These are phyloP conservation scores for Sarcophaga bullata DNA, from an alignment of 1,140 invertebrate species.

Conservation along the genomic window DNA sequence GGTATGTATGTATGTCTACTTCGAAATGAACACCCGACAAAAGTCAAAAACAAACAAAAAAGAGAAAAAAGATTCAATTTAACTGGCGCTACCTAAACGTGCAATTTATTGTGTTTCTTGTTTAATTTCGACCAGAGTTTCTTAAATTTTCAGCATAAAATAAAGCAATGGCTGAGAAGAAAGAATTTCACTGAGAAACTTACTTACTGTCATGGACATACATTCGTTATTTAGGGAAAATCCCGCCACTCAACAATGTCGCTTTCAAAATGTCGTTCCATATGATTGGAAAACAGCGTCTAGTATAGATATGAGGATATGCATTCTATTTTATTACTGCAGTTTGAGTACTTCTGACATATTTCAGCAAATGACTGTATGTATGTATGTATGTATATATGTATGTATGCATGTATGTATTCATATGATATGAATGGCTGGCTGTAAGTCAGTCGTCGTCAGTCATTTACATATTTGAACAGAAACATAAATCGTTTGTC, in stretches of 20 bases:
- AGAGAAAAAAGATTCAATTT: background rate
- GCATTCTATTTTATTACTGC: no score
- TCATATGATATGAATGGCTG: background rate
- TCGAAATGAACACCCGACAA: slow-evolving; percentile 1
- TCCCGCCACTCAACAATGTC: no score
- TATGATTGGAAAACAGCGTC: no score
- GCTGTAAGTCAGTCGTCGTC: background rate
- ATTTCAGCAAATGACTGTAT: background rate
- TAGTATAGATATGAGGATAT: no score
- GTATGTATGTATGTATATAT: background rate
- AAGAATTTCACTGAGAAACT: no score
- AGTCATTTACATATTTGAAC: slow-evolving; percentile 37
- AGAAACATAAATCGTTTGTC: slow-evolving; percentile 36
- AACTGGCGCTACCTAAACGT: slow-evolving; percentile 1
- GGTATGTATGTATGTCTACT: background rate
- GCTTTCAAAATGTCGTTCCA: no score
- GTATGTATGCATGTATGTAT: background rate
- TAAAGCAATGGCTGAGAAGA: no score
- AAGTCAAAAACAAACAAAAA: no score
- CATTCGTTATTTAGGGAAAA: no score
- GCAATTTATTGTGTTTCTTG: background rate
- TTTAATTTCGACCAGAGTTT: background rate
- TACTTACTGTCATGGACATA: no score
- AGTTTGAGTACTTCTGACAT: no score
- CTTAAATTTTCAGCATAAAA: background rate